Percentiles rank a stretch among this genome's conserved stretches.
Conservation (phyloP, 2,888 invertebrate genomes). For the Lasioglossum oenotherae region DNA sequence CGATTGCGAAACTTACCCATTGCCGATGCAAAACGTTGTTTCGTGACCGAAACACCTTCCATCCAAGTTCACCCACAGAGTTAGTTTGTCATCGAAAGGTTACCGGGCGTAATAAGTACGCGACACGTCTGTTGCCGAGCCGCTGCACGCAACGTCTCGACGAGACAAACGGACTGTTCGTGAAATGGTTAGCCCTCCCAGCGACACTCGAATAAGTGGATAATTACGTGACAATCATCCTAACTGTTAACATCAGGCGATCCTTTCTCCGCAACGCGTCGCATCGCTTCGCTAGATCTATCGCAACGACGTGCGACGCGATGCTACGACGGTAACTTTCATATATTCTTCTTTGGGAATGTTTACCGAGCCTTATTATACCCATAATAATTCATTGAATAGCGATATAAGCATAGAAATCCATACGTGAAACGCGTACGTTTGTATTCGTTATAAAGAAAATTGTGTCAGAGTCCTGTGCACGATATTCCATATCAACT, state of each 20-base stretch:
- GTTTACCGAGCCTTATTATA: too few species aligned
- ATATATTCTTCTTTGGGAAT: too few species aligned
- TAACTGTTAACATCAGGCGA: neutral
- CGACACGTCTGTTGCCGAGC: neutral
- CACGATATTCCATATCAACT: too few species aligned
- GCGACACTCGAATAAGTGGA: conserved; percentile 7
- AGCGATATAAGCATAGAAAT: too few species aligned
- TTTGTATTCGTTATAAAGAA: too few species aligned
- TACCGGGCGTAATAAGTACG: conserved; percentile 1
- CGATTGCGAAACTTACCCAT: conserved; percentile 12
- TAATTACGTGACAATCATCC: neutral
- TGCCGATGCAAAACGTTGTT: neutral
- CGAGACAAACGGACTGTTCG: conserved; percentile 5
- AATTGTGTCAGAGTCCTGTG: too few species aligned
- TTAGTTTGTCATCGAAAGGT: neutral
- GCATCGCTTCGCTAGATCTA: neutral
- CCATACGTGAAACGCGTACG: too few species aligned
- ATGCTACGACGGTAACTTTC: neutral
- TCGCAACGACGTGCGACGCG: neutral
- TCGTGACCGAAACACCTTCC: conserved; percentile 5
- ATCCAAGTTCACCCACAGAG: neutral
- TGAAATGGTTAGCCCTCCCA: conserved; percentile 4
- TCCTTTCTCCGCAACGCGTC: conserved; percentile 3
- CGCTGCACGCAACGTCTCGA: conserved; percentile 3
- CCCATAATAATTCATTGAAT: too few species aligned